A percentile compares a stretch with the other conserved stretches of the same genome.
These are phyloP conservation scores for Ptilonorhynchus violaceus DNA, from an alignment of 2,113 vertebrate genomes.

Conservation along the genomic window DNA sequence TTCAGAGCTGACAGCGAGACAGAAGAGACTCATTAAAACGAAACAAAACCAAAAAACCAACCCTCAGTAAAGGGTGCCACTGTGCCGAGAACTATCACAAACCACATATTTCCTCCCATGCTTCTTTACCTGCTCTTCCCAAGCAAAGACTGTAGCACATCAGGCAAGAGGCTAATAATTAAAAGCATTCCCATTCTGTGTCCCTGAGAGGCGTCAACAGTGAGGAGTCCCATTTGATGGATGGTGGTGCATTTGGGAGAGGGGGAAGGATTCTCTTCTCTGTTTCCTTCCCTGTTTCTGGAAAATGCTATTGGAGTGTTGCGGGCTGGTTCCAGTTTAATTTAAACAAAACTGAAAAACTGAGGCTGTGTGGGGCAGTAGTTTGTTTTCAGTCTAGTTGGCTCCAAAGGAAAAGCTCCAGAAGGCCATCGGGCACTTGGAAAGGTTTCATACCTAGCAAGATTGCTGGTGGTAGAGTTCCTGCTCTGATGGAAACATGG, in stretches of 20 bases:
- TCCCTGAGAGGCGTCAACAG: background rate
- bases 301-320: background rate
- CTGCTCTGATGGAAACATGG: background rate
- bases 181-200: background rate
- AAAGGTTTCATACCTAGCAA: background rate
- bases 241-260: background rate
- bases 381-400: background rate
- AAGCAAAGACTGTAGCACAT: background rate
- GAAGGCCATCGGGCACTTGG: background rate
- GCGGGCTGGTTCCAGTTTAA: background rate
- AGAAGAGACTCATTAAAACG: background rate
- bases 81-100: background rate
- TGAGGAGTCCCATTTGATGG: background rate
- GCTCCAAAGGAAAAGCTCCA: background rate
- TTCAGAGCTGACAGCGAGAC: background rate
- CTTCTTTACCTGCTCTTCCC: background rate
- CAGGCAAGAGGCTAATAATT: background rate
- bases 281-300: background rate
- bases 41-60: background rate
- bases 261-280: background rate
- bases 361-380: background rate
- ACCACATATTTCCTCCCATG: background rate
- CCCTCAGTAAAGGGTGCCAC: background rate
- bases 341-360: background rate
- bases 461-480: background rate